phyloP scores from a whole-genome alignment of 2,888 invertebrate species.

The Pristionchus fissidentatus region DNA sequence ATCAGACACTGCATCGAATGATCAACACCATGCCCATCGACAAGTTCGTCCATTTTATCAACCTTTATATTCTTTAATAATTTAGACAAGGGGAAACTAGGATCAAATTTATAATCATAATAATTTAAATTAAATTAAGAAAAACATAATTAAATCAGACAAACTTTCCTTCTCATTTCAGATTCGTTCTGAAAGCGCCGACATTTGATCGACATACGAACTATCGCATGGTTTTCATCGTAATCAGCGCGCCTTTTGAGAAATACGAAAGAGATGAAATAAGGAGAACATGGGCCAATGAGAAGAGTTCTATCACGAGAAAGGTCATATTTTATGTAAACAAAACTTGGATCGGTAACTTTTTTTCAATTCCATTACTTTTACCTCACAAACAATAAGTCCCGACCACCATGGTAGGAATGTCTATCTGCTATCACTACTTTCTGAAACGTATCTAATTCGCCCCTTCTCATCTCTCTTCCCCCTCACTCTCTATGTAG shows the following conservation, averaged over 20 bases:
- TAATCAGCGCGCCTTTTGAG: not conserved
- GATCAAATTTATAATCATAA: too few relatives aligned
- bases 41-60: not conserved
- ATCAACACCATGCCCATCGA: not conserved
- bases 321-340: too few relatives aligned
- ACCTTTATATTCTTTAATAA: not conserved
- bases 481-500: too few relatives aligned
- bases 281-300: not conserved
- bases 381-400: too few relatives aligned
- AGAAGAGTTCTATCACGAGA: not conserved
- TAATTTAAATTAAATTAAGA: too few relatives aligned
- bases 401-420: too few relatives aligned
- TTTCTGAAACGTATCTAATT: too few relatives aligned
- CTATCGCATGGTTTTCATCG: conserved; percentile 6
- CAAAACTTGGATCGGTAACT: too few relatives aligned
- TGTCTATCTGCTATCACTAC: not conserved
- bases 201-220: not conserved
- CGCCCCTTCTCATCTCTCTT: not conserved
- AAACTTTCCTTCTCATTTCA: not conserved
- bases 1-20: conserved; percentile 1
- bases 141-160: too few relatives aligned
- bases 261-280: not conserved
- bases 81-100: too few relatives aligned
- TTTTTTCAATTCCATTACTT: too few relatives aligned
- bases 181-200: conserved; percentile 2